These are phyloP conservation scores for Pampusana beccarii DNA, from an alignment of 2,113 vertebrate species.

Conservation along the genomic window DNA sequence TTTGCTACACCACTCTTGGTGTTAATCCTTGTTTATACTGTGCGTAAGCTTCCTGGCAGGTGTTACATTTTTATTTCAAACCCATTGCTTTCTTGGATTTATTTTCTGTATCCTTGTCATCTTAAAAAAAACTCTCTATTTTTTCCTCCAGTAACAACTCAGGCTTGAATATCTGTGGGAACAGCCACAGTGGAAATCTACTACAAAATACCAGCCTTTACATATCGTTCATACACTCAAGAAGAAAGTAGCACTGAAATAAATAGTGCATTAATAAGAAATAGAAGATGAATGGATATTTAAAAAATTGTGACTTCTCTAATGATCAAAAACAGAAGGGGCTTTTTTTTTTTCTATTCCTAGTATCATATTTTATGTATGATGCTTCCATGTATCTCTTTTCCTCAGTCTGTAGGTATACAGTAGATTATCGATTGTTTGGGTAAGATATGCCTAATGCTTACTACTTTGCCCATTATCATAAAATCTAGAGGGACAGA, in stretches of 20 bases:
- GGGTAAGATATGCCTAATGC: background rate
- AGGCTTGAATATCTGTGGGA: background rate
- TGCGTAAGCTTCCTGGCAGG: background rate
- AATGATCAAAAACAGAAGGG: background rate
- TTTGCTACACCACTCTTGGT: background rate
- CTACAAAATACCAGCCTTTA: background rate
- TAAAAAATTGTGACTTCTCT: background rate
- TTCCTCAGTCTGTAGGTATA: background rate
- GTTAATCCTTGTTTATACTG: conserved; percentile 52
- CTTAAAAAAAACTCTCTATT: background rate
- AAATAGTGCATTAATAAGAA: background rate
- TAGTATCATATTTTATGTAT: background rate
- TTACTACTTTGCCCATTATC: background rate
- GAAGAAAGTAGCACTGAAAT: background rate
- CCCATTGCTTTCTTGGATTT: conserved; percentile 14
- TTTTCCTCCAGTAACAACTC: background rate
- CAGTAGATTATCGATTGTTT: background rate
- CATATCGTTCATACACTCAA: background rate
- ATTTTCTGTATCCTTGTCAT: conserved; percentile 3
- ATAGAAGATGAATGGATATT: background rate
- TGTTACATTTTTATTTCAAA: conserved; percentile 39
- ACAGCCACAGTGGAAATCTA: background rate
- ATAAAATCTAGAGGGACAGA: background rate
- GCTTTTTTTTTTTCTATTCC: fast-evolving
- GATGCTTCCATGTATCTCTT: background rate